Evolutionary conservation across 2,113 vertebrate genomes (phyloP).

Genomic region (Neotoma lepida): DNA sequence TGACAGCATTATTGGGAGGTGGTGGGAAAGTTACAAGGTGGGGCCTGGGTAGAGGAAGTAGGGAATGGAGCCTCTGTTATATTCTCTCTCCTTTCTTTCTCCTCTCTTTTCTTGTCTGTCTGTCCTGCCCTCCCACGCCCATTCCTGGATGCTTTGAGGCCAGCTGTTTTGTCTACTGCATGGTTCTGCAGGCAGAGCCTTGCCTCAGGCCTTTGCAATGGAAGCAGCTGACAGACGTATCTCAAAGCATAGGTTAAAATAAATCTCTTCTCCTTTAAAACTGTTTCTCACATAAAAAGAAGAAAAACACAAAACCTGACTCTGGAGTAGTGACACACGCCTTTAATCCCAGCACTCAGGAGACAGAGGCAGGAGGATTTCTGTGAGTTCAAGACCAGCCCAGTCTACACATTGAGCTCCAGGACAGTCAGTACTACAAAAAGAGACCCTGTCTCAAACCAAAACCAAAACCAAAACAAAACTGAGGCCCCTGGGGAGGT

Average conservation of each 20-base stretch:
- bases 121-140: too few relatives aligned
- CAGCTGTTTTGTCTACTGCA: neutral
- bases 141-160: neutral
- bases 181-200: neutral
- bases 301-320: neutral
- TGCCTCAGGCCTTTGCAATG: neutral
- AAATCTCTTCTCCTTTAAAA: neutral
- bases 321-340: neutral
- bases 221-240: neutral
- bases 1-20: neutral
- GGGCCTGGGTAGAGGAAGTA: neutral
- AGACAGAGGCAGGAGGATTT: neutral
- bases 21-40: neutral
- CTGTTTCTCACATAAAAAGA: neutral
- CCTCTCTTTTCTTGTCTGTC: neutral
- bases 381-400: neutral
- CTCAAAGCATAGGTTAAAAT: neutral
- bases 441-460: neutral
- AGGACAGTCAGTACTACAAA: neutral
- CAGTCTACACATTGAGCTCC: neutral
- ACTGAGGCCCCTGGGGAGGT: neutral
- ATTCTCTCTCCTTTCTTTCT: neutral
- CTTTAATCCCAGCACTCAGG: neutral
- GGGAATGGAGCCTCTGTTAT: neutral
- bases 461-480: neutral